These are phyloP conservation scores for Macaca fascicularis DNA, from an alignment of 2,113 vertebrate species.

Conservation along the genomic window T2T-MFA8v1.1 NC_088381.1:46859501-46860000, in stretches of 20 bases:
- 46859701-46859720: background rate
- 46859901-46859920: accelerated
- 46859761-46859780: no score
- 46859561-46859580: background rate
- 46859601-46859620: background rate
- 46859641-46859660: accelerated
- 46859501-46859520: accelerated
- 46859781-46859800: accelerated
- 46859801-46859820: background rate
- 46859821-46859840: accelerated
- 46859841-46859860: background rate
- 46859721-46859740: background rate
- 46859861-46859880: accelerated
- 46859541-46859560: background rate
- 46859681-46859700: background rate
- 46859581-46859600: background rate
- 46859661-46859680: background rate
- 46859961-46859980: accelerated
- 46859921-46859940: no score
- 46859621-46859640: background rate
- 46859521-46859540: background rate
- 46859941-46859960: no score
- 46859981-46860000: no score
- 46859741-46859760: background rate
- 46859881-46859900: accelerated